These are phyloP conservation scores for Meandrusa payeni DNA, from an alignment of 2,888 invertebrate genomes.

Conservation along the genomic window DNA sequence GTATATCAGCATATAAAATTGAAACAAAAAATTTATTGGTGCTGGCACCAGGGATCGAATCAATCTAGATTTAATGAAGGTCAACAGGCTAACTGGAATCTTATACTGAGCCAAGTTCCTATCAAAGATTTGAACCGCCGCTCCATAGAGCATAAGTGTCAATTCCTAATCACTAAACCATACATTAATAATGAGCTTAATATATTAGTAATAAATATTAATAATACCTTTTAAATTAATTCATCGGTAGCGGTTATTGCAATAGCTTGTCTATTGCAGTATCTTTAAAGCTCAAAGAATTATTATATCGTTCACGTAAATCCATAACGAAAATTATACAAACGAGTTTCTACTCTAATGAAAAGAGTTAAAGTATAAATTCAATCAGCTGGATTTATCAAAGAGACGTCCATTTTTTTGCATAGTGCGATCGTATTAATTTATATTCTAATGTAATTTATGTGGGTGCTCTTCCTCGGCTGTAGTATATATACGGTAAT, in stretches of 20 bases:
- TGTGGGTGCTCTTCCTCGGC: conserved; percentile 50
- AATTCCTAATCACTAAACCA: no score
- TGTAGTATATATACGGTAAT: conserved; percentile 44
- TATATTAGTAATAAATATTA: no score
- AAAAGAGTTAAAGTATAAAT: conserved; percentile 15
- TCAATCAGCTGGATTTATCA: conserved; percentile 18
- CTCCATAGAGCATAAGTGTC: no score
- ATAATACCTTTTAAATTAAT: no score
- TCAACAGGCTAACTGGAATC: no score
- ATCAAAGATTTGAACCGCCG: no score
- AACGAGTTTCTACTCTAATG: conserved; percentile 8
- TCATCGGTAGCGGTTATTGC: conserved; percentile 7
- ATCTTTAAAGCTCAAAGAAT: conserved; percentile 13
- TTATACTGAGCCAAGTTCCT: no score
- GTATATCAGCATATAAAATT: no score
- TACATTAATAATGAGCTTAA: no score
- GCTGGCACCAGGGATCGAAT: no score
- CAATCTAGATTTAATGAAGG: no score
- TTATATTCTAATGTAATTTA: conserved; percentile 79
- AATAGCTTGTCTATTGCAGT: conserved; percentile 13
- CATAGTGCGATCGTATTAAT: conserved; percentile 68
- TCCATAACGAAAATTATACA: neutral
- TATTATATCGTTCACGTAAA: conserved; percentile 22
- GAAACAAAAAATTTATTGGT: no score
- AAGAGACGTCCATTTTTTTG: conserved; percentile 43